Percentiles rank a stretch among this genome's conserved stretches.
Conservation (phyloP, 2,888 invertebrate genomes). For the Azorinus chamasolen region DNA sequence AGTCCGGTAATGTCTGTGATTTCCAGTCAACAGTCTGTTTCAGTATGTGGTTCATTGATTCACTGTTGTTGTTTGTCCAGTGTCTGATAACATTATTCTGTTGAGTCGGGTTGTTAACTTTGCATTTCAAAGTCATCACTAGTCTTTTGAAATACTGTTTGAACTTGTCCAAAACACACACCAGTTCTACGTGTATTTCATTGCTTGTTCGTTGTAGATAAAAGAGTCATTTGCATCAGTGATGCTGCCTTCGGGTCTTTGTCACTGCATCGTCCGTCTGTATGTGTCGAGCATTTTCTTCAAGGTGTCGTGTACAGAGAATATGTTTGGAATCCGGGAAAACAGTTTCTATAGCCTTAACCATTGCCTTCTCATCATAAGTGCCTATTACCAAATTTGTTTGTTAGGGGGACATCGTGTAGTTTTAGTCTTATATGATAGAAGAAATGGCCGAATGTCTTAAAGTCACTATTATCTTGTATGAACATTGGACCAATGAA, state of each 20-base stretch:
- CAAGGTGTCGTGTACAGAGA: slow-evolving; percentile 28
- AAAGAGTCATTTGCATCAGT: slow-evolving; percentile 26
- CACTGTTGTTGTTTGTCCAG: slow-evolving; percentile 60
- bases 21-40: slow-evolving; percentile 45
- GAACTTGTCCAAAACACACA: slow-evolving; percentile 15
- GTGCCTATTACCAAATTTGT: slow-evolving; percentile 22
- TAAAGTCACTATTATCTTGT: slow-evolving; percentile 55
- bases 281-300: slow-evolving; percentile 24
- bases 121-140: slow-evolving; percentile 8
- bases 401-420: neutral
- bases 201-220: slow-evolving; percentile 45
- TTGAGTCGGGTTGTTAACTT: slow-evolving; percentile 16
- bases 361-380: slow-evolving; percentile 30
- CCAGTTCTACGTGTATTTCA: slow-evolving; percentile 14
- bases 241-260: slow-evolving; percentile 2
- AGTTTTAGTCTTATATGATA: slow-evolving; percentile 43
- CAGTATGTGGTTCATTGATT: slow-evolving; percentile 45
- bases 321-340: slow-evolving; percentile 24
- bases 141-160: slow-evolving; percentile 32
- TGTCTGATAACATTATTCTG: neutral
- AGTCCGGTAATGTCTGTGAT: slow-evolving; percentile 12
- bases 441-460: slow-evolving; percentile 42
- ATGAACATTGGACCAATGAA: no score
- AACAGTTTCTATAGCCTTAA: slow-evolving; percentile 6
- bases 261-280: slow-evolving; percentile 33